Conservation (phyloP, 2,888 invertebrate species). For the Cephus nigrinus region DNA sequence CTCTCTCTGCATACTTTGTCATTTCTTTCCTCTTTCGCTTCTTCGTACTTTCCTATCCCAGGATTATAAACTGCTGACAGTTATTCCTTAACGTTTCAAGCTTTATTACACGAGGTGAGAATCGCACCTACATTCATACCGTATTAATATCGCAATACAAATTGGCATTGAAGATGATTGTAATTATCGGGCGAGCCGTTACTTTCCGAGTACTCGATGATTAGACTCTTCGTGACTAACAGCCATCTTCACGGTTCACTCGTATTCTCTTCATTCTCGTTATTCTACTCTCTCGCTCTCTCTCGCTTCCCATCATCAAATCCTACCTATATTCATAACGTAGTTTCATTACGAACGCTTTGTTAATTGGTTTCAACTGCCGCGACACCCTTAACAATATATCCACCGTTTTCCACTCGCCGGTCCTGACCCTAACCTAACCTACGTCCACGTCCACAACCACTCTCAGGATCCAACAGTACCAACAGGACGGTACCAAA, state of each 20-base stretch:
- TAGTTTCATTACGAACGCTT: neutral
- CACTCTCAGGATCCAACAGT: neutral
- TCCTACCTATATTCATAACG: neutral
- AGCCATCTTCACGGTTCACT: constrained; percentile 15
- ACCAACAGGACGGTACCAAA: neutral
- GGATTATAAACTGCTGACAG: neutral
- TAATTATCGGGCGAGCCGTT: constrained; percentile 19
- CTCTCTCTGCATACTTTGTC: constrained; percentile 10
- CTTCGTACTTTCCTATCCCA: neutral
- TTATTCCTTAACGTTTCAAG: neutral
- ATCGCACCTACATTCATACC: neutral
- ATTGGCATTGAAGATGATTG: constrained; percentile 1
- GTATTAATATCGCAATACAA: constrained; percentile 1
- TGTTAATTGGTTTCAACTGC: neutral
- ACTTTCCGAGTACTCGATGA: constrained; percentile 32
- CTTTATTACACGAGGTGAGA: neutral
- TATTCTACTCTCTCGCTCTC: neutral
- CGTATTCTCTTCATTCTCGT: neutral
- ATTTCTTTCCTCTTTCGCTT: neutral
- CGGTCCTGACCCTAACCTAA: neutral
- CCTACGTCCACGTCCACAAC: neutral
- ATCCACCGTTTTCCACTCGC: neutral
- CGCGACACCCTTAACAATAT: neutral
- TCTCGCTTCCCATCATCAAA: neutral
- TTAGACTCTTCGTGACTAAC: constrained; percentile 34